Conservation (phyloP, 1,140 invertebrate species). For the Pantala flavescens region DNA sequence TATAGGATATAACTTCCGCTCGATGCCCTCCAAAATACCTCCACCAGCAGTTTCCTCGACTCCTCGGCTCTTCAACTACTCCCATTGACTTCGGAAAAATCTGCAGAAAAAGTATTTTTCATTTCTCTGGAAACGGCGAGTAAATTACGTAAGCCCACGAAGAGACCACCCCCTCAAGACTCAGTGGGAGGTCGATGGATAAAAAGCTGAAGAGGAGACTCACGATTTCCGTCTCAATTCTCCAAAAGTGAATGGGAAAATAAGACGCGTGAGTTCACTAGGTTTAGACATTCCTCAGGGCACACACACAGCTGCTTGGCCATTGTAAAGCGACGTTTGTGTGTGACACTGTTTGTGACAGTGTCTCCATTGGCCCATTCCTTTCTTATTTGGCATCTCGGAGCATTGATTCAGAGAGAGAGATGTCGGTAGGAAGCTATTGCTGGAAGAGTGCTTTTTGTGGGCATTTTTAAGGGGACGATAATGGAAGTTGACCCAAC, state of each 20-base stretch:
- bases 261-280: neutral
- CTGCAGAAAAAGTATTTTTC: too few relatives aligned
- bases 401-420: neutral
- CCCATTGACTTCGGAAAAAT: too few relatives aligned
- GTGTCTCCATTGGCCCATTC: neutral
- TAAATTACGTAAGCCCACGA: neutral
- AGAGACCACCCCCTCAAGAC: neutral
- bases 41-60: too few relatives aligned
- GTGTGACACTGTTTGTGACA: conserved; percentile 4
- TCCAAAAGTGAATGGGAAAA: neutral
- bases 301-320: neutral
- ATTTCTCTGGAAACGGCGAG: too few relatives aligned
- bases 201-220: neutral
- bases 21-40: too few relatives aligned
- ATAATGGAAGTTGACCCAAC: conserved; percentile 3
- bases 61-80: too few relatives aligned
- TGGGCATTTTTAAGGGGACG: neutral
- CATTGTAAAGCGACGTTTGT: neutral
- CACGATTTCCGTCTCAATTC: neutral
- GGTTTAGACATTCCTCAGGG: neutral
- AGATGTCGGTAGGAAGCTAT: neutral
- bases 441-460: neutral
- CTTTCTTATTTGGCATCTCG: neutral
- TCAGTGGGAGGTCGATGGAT: neutral
- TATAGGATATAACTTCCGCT: too few relatives aligned